Evolutionary conservation across 2,113 vertebrate genomes (phyloP).

Genomic region (Lophura nycthemera): DNA sequence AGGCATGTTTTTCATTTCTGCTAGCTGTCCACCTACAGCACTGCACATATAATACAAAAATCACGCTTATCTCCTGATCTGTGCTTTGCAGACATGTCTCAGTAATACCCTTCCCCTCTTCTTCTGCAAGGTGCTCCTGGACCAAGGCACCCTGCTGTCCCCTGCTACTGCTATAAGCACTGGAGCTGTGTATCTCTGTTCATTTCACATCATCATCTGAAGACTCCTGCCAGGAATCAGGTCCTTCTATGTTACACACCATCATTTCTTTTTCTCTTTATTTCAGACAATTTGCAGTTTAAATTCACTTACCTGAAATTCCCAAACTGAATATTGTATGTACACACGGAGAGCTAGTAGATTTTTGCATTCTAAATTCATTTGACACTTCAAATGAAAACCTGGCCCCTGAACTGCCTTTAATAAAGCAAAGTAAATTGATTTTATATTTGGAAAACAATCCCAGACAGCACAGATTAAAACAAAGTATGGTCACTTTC

Average conservation of each 20-base stretch:
- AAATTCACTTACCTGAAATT: background rate
- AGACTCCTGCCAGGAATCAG: background rate
- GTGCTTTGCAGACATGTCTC: background rate
- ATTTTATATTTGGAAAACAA: background rate
- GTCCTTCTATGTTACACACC: background rate
- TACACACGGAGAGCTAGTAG: background rate
- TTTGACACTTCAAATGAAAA: conserved; percentile 11
- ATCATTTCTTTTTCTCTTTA: conserved; percentile 11
- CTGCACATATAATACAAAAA: background rate
- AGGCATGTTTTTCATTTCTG: background rate
- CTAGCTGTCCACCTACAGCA: background rate
- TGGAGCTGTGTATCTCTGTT: background rate
- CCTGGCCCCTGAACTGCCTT: background rate
- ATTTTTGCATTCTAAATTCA: background rate
- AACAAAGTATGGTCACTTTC: background rate
- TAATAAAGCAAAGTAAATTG: conserved; percentile 6
- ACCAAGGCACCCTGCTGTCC: background rate
- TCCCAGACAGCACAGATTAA: background rate
- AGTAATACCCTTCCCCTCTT: background rate
- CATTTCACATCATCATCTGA: background rate
- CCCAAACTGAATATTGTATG: background rate
- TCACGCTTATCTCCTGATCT: background rate
- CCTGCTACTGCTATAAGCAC: background rate
- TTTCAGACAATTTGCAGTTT: conserved; percentile 5
- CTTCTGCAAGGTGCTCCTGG: background rate